A percentile compares a stretch with the other conserved stretches of the same genome.
Evolutionary conservation across 37 sponge, comb jelly and placozoan species (phyloP).

Genomic region (Eunapius fragilis): DNA sequence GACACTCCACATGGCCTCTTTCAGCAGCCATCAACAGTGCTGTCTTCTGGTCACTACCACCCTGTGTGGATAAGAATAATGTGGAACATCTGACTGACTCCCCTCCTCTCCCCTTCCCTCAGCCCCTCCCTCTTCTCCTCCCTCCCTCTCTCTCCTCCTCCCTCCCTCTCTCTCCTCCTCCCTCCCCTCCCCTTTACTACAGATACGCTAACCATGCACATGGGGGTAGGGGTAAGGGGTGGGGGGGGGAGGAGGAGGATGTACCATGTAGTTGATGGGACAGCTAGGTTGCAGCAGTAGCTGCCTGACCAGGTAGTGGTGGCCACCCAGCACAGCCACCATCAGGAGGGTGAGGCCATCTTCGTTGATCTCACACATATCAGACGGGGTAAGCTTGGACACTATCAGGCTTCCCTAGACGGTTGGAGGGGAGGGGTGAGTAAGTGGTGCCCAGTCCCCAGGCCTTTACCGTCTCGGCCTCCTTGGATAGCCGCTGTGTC

Average conservation of each 20-base stretch:
- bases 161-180: no score
- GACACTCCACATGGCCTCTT: not conserved
- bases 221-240: no score
- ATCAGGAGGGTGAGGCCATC: constrained; percentile 69
- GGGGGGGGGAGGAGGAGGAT: no score
- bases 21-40: not conserved
- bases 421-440: not conserved
- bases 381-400: constrained; percentile 34
- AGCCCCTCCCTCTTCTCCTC: not conserved
- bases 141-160: not conserved
- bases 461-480: not conserved
- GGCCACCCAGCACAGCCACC: constrained; percentile 47
- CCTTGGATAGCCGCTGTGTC: not conserved
- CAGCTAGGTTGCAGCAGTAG: constrained; percentile 35
- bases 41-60: not conserved
- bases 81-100: not conserved
- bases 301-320: constrained; percentile 20
- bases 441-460: not conserved
- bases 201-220: no score
- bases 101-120: not conserved
- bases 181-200: not conserved
- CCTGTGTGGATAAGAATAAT: not conserved
- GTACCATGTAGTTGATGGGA: constrained; percentile 45
- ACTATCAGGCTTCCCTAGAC: constrained; percentile 49
- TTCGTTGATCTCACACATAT: constrained; percentile 34